Conservation (phyloP, 2,113 vertebrate species). For the Dromaius novaehollandiae region DNA sequence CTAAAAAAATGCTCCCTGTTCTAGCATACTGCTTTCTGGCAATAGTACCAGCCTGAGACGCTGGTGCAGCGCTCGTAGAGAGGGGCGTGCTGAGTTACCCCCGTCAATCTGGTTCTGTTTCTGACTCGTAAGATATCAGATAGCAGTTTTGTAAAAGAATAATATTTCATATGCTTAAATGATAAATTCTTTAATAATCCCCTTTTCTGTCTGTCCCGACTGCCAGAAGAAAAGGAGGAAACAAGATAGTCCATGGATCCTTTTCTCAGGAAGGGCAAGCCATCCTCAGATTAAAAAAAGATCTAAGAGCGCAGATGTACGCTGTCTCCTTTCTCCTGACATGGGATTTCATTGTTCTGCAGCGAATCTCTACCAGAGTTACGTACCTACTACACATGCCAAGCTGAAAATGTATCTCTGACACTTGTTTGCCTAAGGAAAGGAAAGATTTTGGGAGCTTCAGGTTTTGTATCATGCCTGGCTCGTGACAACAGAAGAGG, state of each 20-base stretch:
- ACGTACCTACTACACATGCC: fast-evolving
- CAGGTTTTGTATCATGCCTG: not conserved
- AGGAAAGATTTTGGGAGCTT: not conserved
- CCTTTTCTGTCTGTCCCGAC: fast-evolving
- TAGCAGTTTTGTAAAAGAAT: not conserved
- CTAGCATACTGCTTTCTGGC: not conserved
- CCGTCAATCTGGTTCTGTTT: not conserved
- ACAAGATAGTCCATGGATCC: fast-evolving
- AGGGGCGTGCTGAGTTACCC: not conserved
- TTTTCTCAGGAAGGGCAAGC: not conserved
- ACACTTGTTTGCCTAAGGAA: not conserved
- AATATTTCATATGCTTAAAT: not conserved
- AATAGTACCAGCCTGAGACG: not conserved
- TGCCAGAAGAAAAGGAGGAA: not conserved
- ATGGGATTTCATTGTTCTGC: not conserved
- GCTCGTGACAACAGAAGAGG: not conserved
- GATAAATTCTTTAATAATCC: not conserved
- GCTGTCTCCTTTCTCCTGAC: not conserved
- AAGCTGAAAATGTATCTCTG: not conserved
- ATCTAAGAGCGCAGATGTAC: not conserved
- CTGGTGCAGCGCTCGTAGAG: not conserved
- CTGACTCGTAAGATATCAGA: not conserved
- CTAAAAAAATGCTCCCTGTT: not conserved
- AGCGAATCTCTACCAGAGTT: not conserved
- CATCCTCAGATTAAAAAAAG: not conserved